These are phyloP conservation scores for Leptinotarsa lineolata DNA, from an alignment of 1,140 invertebrate genomes.

Conservation along the genomic window DNA sequence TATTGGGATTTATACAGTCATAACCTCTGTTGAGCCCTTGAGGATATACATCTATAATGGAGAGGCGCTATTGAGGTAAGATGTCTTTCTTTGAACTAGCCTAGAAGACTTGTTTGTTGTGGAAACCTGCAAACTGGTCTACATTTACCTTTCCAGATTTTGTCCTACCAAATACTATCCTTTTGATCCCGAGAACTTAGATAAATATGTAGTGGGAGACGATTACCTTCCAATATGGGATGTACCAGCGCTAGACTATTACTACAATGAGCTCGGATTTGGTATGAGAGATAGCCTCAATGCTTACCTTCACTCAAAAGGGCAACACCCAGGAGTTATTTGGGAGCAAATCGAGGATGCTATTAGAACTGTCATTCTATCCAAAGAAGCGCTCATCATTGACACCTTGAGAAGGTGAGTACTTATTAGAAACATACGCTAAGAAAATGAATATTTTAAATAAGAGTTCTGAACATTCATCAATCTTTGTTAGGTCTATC, in stretches of 20 bases:
- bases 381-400: conserved; percentile 74
- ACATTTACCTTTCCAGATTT: conserved; percentile 67
- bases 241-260: conserved; percentile 79
- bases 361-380: conserved; percentile 72
- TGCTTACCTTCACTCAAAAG: conserved; percentile 71
- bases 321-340: conserved; percentile 73
- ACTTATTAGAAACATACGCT: neutral
- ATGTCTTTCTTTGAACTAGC: neutral
- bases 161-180: conserved; percentile 92
- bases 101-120: no score
- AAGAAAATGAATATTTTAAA: neutral
- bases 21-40: conserved; percentile 90
- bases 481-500: no score
- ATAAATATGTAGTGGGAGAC: conserved; percentile 95
- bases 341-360: conserved; percentile 84
- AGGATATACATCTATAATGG: conserved; percentile 88
- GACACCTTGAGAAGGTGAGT: conserved; percentile 59
- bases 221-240: conserved; percentile 95
- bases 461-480: no score
- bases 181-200: conserved; percentile 77
- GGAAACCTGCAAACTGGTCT: neutral
- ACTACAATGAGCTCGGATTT: conserved; percentile 77
- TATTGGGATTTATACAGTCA: conserved; percentile 91
- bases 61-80: conserved; percentile 82
- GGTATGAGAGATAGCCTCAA: conserved; percentile 89